Evolutionary conservation across 64 coral and sea anemone species (phyloP).

Genomic region (Stylophora pistillata): DNA sequence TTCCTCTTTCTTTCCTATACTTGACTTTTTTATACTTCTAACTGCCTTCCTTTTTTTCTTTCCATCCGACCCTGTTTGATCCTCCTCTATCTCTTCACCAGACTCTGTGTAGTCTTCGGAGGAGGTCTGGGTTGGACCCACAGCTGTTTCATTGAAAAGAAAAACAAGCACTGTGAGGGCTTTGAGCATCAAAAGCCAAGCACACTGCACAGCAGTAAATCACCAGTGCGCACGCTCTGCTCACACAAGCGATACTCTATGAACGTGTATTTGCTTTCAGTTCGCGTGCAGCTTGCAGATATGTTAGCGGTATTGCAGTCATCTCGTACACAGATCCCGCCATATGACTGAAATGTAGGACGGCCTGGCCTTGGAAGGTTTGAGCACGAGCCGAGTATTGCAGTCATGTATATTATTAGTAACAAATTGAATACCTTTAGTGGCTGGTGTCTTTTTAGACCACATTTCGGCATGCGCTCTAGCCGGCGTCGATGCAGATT

Average conservation of each 20-base stretch:
- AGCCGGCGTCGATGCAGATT: not conserved
- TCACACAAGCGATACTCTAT: too few relatives aligned
- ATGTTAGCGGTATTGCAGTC: too few relatives aligned
- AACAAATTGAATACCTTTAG: not conserved
- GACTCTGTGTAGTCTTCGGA: not conserved
- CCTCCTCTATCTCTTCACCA: not conserved
- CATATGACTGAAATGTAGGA: too few relatives aligned
- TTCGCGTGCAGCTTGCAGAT: too few relatives aligned
- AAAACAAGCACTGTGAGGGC: not conserved
- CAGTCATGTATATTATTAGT: too few relatives aligned
- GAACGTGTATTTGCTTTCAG: too few relatives aligned
- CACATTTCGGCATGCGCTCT: not conserved
- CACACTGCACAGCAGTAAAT: too few relatives aligned
- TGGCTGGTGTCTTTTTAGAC: not conserved
- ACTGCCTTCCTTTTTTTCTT: not conserved
- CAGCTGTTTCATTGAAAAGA: not conserved
- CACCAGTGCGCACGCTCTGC: too few relatives aligned
- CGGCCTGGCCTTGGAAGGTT: too few relatives aligned
- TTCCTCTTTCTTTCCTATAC: not conserved
- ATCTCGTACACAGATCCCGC: too few relatives aligned
- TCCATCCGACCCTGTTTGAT: not conserved
- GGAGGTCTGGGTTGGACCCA: not conserved
- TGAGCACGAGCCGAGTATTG: too few relatives aligned
- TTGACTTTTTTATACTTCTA: not conserved
- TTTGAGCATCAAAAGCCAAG: not conserved